Evolutionary conservation across 2,888 invertebrate genomes (phyloP), one percentile per base, ranked within the genome.

Genomic region (Cantharis flavilabris): DNA sequence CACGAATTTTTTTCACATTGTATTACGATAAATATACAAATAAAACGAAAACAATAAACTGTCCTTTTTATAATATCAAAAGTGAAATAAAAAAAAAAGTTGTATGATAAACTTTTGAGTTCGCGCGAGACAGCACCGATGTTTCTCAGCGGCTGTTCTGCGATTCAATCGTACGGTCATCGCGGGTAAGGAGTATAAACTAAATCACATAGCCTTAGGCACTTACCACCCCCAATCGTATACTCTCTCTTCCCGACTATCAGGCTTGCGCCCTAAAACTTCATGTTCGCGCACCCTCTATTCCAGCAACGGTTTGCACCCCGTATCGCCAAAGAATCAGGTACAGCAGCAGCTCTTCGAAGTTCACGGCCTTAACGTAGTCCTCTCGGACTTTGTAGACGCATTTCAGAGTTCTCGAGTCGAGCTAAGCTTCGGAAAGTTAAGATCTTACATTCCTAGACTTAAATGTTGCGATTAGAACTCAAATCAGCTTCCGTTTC

Each of bases 201-300:
- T 88, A 87, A 87, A 88, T 87, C 86, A 85, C 86, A 85, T 85
- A 86, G 85, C 86, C 86, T 82, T 83, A 86, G 86, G 86, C 84
- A 84, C 85, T 86, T 85, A 84, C 87, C 86, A 84, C 87, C 87
- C 87, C 87, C 85, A 83, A 86, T 84, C 84, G 82, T 82, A 80
- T 82, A 83, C 84, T 82, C 86, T 85, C 86, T 85, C 83, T 84
- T 84, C 83, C 82, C 83, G 84, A 83, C 82, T 83, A 81, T 81
- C 82, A 85, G 82, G 86, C 87, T 85, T 88, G 88, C 88, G 87
- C 88, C 82, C 83, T 87, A 82, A 82, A 83, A 82, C 81, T 83
- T 79, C 80, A 77, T 81, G 82, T 82, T 83, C 84, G 84, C 85
- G 86, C 86, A 86, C 85, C 85, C 86, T 84, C 84, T 75, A 75